Conservation (phyloP, 2,888 invertebrate genomes). For the Podotricha telesiphe region DNA sequence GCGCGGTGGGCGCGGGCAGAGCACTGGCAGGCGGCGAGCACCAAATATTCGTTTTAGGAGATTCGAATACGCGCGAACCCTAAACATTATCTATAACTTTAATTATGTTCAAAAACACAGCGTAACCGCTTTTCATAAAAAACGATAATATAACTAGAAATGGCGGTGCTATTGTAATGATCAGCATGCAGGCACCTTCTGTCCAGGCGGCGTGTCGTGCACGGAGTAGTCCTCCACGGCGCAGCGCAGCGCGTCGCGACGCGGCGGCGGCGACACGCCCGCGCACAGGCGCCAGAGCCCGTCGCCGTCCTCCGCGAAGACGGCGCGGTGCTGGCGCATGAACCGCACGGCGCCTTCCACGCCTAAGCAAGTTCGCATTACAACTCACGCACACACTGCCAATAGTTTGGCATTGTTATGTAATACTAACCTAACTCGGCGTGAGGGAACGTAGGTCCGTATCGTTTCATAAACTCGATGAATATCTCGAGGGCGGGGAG, state of each 20-base stretch:
- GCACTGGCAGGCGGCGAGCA: constrained; percentile 78
- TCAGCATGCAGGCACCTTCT: too few species aligned
- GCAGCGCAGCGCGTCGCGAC: constrained; percentile 44
- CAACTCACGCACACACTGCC: too few species aligned
- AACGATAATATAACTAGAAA: too few species aligned
- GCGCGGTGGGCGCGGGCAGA: constrained; percentile 69
- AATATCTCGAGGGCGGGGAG: constrained; percentile 56
- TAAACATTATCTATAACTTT: too few species aligned
- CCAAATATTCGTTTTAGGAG: constrained; percentile 72
- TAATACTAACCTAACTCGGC: constrained; percentile 60
- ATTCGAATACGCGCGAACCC: constrained; percentile 79
- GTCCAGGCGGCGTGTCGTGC: constrained; percentile 78
- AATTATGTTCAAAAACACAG: too few species aligned
- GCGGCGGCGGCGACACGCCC: constrained; percentile 59
- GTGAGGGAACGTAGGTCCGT: constrained; percentile 64
- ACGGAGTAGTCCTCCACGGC: constrained; percentile 68
- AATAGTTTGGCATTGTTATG: too few species aligned
- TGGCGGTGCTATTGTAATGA: too few species aligned
- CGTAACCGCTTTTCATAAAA: too few species aligned
- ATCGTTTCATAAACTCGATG: constrained; percentile 62
- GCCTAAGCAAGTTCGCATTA: constrained; percentile 51
- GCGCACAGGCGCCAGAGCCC: constrained; percentile 57
- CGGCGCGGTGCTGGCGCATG: constrained; percentile 53
- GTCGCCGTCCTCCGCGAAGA: constrained; percentile 48
- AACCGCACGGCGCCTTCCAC: constrained; percentile 60